Base-by-base conservation (phyloP, 92 coral and sea anemone species). In the Anthopleura xanthogrammica region DNA sequence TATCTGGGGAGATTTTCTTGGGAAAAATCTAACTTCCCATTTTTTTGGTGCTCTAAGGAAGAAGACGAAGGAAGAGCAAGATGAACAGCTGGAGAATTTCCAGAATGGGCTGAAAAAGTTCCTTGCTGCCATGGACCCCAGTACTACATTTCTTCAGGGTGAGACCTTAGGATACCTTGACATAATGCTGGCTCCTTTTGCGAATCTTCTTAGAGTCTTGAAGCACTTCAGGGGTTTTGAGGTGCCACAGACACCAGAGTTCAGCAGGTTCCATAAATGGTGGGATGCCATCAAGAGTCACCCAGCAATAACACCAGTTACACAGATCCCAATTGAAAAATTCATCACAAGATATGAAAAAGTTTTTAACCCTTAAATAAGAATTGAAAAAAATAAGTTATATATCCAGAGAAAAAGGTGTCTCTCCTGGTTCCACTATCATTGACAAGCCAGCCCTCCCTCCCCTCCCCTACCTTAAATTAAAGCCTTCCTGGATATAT, bases 1-100 rank as follows among this genome's bases (percentile, higher is more conserved):
- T 19, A 90, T 93, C 22, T 93, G 97, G 97, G 94, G 91, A 22
- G 94, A 88, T 79, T 93, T 93, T 50, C 70, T 93, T 41, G 50
- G 79, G 23, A 93, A 88, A 64, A 90, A 88, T 71, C 64, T 93
- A 39, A 75, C 84, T n/a, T 86, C 91, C 7, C 83, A 87, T 2
- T 81, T 84, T 70, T 88, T 72, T 80, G 57, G 55, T 7, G 80
- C 74, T 77, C 77, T 90, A 12, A 24, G 79, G 77, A 88, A 81
- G 72, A 88, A 88, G 66, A 73, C 90, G 5, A 76, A 56, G 24
- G 92, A 86, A 23, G 87, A 75, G 39, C 92, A 88, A 62, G 83
- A 79, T 19, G 88, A 86, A 66, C 89, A 56, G 76, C 82, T 72
- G 41, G 85, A 90, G 40, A 82, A 90, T 60, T 83, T 85, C 65